phyloP scores from a whole-genome alignment of 2,888 invertebrate genomes.

The Molorchus minor region DNA sequence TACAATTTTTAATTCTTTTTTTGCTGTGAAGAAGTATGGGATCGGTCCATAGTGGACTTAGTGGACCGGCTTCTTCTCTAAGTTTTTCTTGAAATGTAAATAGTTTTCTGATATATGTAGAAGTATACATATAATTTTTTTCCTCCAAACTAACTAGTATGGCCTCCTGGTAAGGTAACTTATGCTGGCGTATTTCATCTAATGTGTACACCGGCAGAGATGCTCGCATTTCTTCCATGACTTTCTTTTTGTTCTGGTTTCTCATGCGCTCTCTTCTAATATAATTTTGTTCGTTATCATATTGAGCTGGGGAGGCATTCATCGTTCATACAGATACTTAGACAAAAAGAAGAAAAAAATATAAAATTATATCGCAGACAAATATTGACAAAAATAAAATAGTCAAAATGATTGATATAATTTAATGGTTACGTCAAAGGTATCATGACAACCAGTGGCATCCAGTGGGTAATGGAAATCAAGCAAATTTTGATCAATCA shows the following conservation, averaged over 20 bases:
- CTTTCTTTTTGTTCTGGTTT: constrained; percentile 24
- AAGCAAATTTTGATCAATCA: no score
- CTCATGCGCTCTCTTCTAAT: constrained; percentile 12
- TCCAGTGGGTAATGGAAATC: no score
- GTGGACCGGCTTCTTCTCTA: constrained; percentile 65
- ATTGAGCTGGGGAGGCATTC: no score
- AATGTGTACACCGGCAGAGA: constrained; percentile 56
- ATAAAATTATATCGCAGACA: no score
- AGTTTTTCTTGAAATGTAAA: constrained; percentile 67
- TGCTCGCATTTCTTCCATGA: constrained; percentile 52
- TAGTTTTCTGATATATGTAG: constrained; percentile 66
- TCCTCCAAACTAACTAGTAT: constrained; percentile 67
- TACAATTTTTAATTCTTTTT: constrained; percentile 43
- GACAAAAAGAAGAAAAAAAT: no score
- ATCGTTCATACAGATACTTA: no score
- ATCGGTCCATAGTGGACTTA: constrained; percentile 62
- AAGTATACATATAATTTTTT: constrained; percentile 63
- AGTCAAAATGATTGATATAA: no score
- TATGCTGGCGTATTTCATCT: constrained; percentile 63
- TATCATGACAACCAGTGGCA: no score
- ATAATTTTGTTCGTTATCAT: no score
- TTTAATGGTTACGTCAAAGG: no score
- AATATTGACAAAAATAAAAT: no score
- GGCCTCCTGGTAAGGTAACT: constrained; percentile 66
- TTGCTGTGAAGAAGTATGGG: constrained; percentile 53